A percentile compares a stretch with the other conserved stretches of the same genome.
Conservation (phyloP, 2,113 vertebrate genomes). For the Ammodytes marinus region DNA sequence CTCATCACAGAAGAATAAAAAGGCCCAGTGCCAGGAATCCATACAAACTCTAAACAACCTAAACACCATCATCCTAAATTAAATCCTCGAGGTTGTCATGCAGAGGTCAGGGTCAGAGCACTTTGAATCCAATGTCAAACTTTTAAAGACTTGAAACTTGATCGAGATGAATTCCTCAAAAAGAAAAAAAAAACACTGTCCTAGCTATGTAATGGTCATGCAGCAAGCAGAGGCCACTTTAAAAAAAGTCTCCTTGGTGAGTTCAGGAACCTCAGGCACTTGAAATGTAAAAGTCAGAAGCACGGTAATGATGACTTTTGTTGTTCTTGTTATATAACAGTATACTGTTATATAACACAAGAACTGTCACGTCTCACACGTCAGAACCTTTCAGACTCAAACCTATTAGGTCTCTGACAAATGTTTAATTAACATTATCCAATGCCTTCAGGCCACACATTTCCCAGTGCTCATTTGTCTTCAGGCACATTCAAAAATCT, state of each 20-base stretch:
- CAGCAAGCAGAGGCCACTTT: neutral
- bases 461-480: no score
- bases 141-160: neutral
- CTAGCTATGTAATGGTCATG: neutral
- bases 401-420: neutral
- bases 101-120: neutral
- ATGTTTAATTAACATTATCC: slow-evolving; percentile 8
- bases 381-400: slow-evolving; percentile 21
- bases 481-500: neutral
- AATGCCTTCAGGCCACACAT: neutral
- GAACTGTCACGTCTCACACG: neutral
- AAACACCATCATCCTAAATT: neutral
- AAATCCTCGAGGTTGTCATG: neutral
- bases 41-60: slow-evolving; percentile 1
- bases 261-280: neutral
- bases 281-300: slow-evolving; percentile 11
- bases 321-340: no score
- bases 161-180: slow-evolving; percentile 16
- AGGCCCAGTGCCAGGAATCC: neutral
- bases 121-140: slow-evolving; percentile 16
- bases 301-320: neutral
- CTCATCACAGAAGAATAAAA: slow-evolving; percentile 21
- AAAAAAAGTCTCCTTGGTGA: slow-evolving; percentile 5
- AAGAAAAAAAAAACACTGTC: neutral
- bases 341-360: neutral